Base-by-base conservation (phyloP, 2,888 invertebrate genomes). In the Drosophila kanekoi region DNA sequence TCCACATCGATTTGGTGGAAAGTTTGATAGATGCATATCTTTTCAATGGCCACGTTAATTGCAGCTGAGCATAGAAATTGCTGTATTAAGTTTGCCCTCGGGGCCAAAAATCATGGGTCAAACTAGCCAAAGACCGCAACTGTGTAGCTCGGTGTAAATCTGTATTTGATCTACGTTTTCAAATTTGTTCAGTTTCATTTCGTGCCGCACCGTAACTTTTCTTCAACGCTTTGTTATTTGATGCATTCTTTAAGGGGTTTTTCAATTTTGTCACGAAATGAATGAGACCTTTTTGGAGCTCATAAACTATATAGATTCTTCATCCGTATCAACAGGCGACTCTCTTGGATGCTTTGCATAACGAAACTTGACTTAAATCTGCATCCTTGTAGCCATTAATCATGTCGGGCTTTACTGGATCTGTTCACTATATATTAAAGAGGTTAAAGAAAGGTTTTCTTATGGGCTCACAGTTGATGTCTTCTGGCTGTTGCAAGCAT, bases 41-140 rank as follows among this genome's bases (percentile, higher is more conserved):
- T 68, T 76, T 76, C 63, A 76, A 76, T 76, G 77, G 76, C 72
- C 68, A 75, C 65, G 69, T 78, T 78, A 82, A 82, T 82, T 85
- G 82, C 85, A 79, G 79, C 69, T 71, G 73, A 71, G 73, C 79
- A 74, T 81, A 81, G 82, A 85, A 86, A 83, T 83, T 79, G 79
- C 83, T 76, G 77, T 70, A 82, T 84, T 84, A 83, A 77, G 72
- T 58, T 83, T 65, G 75, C 62, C 60, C 62, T 62, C 60, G 47
- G 47, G 64, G 66, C 60, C 73, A 62, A 65, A 52, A 40, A 51
- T 6, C 49, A 37, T 28, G 57, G 65, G 52, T 66, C 68, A 66
- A 52, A 37, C 38, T 53, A 28, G 28, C 58, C 49, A 60, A 51
- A 54, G 48, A 13, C 58, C 67, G 35, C 18, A 33, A 20, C 16